Conservation (phyloP, 2,113 vertebrate species). For the Chloebia gouldiae region DNA sequence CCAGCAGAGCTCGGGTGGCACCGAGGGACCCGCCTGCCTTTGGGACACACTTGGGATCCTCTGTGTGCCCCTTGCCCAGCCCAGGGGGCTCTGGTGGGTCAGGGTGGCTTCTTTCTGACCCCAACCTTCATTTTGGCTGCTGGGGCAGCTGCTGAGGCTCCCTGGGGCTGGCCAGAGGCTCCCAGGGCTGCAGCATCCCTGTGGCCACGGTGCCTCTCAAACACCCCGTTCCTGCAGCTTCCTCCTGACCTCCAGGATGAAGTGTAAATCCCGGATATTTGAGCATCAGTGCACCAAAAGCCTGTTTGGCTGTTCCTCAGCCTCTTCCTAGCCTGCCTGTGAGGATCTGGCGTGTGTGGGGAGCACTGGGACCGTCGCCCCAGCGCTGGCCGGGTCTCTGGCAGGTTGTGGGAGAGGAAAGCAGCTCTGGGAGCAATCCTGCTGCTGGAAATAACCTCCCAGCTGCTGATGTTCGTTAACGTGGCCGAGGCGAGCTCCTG, state of each 20-base stretch:
- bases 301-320: not conserved
- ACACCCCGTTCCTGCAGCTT: not conserved
- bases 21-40: accelerated
- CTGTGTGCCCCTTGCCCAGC: not conserved
- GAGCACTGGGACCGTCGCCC: not conserved
- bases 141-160: not conserved
- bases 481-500: not conserved
- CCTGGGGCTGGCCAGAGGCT: not conserved
- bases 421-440: not conserved
- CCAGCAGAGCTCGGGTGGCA: not conserved
- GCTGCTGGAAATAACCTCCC: not conserved
- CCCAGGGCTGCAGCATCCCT: not conserved
- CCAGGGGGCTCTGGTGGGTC: accelerated
- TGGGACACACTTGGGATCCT: accelerated
- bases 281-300: not conserved
- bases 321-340: accelerated
- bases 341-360: accelerated
- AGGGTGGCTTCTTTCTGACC: not conserved
- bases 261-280: not conserved
- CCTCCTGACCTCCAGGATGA: not conserved
- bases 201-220: accelerated
- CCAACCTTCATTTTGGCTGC: not conserved
- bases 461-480: not conserved
- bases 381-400: not conserved
- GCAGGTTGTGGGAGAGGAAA: not conserved